Conservation (phyloP, 2,888 invertebrate species). For the Agrochola lychnidis region DNA sequence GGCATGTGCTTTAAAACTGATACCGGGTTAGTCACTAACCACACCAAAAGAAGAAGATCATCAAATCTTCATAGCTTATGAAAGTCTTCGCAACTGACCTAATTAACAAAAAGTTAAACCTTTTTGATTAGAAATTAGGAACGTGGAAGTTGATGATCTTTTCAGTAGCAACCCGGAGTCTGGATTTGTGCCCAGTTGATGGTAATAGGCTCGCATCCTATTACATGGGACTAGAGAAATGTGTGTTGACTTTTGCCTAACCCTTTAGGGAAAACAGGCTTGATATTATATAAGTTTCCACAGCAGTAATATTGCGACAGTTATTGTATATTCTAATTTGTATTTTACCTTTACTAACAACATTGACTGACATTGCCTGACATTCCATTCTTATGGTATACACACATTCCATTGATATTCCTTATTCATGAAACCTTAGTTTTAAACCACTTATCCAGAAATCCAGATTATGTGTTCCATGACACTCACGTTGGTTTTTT, state of each 20-base stretch:
- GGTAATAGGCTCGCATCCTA: background rate
- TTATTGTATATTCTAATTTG: background rate
- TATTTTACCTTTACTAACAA: background rate
- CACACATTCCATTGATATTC: background rate
- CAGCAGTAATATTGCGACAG: background rate
- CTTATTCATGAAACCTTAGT: background rate
- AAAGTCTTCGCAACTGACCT: background rate
- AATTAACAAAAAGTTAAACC: background rate
- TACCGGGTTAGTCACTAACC: too few species aligned
- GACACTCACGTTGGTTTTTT: background rate
- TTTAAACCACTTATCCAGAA: background rate
- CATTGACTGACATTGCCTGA: background rate
- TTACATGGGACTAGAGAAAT: background rate
- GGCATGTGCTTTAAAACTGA: too few species aligned
- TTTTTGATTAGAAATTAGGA: background rate
- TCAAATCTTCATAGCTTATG: background rate
- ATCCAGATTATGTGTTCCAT: background rate
- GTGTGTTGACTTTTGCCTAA: background rate
- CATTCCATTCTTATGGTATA: background rate
- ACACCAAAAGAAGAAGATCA: too few species aligned
- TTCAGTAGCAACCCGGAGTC: background rate
- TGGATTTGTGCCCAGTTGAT: background rate
- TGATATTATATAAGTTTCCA: background rate
- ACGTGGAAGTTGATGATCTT: too few species aligned
- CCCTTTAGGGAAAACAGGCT: background rate